A percentile compares a stretch with the other conserved stretches of the same genome.
Conservation (phyloP, 2,888 invertebrate species). For the Pammene fasciana region DNA sequence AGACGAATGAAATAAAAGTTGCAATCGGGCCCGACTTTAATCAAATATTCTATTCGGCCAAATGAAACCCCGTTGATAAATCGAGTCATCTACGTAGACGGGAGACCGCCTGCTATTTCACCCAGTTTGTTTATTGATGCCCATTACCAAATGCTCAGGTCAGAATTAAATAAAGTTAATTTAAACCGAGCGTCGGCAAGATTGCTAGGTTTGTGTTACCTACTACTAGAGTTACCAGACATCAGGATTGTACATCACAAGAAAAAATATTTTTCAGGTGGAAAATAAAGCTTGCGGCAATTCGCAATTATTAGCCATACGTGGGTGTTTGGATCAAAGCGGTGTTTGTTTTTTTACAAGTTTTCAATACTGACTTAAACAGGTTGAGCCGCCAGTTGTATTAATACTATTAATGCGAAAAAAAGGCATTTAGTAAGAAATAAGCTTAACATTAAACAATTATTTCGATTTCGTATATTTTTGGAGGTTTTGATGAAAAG, state of each 20-base stretch:
- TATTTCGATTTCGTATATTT: too few species aligned
- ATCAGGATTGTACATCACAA: not conserved
- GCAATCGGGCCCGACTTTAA: slow-evolving; percentile 59
- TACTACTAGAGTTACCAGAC: not conserved
- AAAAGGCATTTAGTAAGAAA: too few species aligned
- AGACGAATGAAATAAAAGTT: slow-evolving; percentile 55
- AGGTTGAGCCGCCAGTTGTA: too few species aligned
- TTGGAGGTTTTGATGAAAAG: too few species aligned
- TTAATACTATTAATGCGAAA: too few species aligned
- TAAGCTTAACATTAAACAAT: too few species aligned
- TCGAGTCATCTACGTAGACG: slow-evolving; percentile 60
- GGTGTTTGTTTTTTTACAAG: too few species aligned
- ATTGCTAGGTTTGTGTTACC: slow-evolving; percentile 23
- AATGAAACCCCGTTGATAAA: slow-evolving; percentile 66
- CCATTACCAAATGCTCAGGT: slow-evolving; percentile 56
- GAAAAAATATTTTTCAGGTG: too few species aligned
- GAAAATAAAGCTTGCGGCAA: too few species aligned
- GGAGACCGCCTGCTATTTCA: slow-evolving; percentile 49
- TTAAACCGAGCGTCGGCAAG: slow-evolving; percentile 43
- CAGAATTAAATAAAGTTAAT: slow-evolving; percentile 45
- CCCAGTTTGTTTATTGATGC: slow-evolving; percentile 58
- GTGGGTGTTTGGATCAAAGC: too few species aligned
- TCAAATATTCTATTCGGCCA: slow-evolving; percentile 64
- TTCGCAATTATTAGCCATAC: too few species aligned
- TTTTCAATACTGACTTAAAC: too few species aligned